These are phyloP conservation scores for Vanessa tameamea DNA, from an alignment of 1,140 invertebrate genomes.

Conservation along the genomic window DNA sequence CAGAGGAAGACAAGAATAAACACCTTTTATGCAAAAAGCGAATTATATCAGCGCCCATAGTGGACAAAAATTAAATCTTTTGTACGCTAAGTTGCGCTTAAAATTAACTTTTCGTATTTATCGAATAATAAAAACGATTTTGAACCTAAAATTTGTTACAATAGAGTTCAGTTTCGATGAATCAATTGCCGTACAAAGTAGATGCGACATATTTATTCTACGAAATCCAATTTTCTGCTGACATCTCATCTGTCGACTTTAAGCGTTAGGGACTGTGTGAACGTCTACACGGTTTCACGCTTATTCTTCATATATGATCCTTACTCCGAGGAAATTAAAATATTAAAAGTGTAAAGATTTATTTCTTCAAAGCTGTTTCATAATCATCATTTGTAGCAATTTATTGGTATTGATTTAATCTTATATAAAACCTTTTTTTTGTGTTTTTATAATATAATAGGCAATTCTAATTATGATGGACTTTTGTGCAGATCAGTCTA, in stretches of 20 bases:
- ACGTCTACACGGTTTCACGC: conserved; percentile 73
- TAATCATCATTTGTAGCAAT: neutral
- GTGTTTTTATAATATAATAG: too few relatives aligned
- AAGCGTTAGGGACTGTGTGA: conserved; percentile 67
- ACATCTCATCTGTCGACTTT: conserved; percentile 80
- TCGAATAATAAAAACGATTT: conserved; percentile 14
- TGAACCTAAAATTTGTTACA: conserved; percentile 28
- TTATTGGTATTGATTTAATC: too few relatives aligned
- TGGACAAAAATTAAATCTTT: conserved; percentile 75
- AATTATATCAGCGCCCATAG: conserved; percentile 50
- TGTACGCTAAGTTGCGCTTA: conserved; percentile 69
- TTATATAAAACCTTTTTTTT: too few relatives aligned
- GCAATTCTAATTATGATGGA: too few relatives aligned
- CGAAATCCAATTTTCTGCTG: conserved; percentile 80
- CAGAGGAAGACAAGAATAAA: conserved; percentile 52
- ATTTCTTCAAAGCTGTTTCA: neutral
- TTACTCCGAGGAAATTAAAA: conserved; percentile 35
- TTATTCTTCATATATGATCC: conserved; percentile 62
- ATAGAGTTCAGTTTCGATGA: conserved; percentile 43
- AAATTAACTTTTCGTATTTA: conserved; percentile 72
- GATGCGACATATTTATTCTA: conserved; percentile 79
- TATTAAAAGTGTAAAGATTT: conserved; percentile 29
- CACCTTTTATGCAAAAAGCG: conserved; percentile 55
- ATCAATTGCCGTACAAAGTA: conserved; percentile 53
- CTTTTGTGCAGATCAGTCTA: too few relatives aligned